phyloP scores from a whole-genome alignment of 2,888 invertebrate genomes.

The Creontiades dilutus region DNA sequence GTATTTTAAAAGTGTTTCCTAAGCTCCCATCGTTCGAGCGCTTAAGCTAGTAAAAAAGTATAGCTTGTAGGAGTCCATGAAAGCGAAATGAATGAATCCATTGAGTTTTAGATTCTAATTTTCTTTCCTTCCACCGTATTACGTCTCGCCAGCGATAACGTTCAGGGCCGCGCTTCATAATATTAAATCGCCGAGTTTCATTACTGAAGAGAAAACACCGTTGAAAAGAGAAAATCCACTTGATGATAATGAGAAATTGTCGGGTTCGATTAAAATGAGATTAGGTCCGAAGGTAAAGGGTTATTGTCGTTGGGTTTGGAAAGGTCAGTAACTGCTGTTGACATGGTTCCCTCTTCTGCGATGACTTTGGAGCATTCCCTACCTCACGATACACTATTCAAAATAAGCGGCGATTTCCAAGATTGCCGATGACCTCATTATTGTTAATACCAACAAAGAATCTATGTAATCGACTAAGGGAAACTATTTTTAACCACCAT shows the following conservation, averaged over 20 bases:
- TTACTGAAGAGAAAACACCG: conserved; percentile 31
- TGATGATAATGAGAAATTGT: conserved; percentile 52
- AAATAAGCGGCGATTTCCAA: no score
- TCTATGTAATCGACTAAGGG: no score
- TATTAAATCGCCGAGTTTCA: conserved; percentile 47
- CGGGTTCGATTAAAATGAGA: conserved; percentile 54
- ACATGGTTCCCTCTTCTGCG: background rate
- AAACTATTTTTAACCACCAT: no score
- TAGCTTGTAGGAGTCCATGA: background rate
- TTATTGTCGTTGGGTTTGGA: background rate
- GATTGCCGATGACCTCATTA: no score
- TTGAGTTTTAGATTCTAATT: conserved; percentile 58
- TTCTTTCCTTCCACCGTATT: background rate
- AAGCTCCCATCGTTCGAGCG: background rate
- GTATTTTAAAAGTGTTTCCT: background rate
- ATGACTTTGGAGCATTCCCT: no score
- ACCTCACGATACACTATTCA: no score
- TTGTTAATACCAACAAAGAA: no score
- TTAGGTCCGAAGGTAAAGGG: conserved; percentile 17
- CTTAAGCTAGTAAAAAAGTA: background rate
- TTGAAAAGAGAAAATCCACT: conserved; percentile 5
- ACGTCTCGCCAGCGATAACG: conserved; percentile 8
- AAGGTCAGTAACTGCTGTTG: conserved; percentile 5
- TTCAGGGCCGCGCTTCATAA: background rate
- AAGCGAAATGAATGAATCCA: conserved; percentile 43